Evolutionary conservation across 2,797 vertebrate genomes (phyloP), one percentile per base, ranked within the genome.

Genomic region (Vespertilio murinus): DNA sequence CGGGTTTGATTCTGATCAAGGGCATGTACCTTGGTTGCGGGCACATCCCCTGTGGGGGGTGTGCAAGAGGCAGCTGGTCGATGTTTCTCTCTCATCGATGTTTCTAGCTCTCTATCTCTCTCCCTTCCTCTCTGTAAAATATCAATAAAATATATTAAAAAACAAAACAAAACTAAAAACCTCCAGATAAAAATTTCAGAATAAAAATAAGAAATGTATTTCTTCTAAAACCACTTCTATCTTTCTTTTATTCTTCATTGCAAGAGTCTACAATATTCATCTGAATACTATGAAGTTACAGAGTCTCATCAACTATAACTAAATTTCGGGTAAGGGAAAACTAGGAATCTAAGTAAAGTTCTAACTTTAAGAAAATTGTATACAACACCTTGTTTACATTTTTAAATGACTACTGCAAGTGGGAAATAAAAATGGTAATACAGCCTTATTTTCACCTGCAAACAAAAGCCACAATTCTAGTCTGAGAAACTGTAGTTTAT

Each of bases 131-230:
- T n/a, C n/a, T n/a, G n/a, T n/a, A n/a, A n/a, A n/a, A n/a, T n/a
- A n/a, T n/a, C n/a, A n/a, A n/a, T n/a, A n/a, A n/a, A n/a, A n/a
- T n/a, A n/a, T n/a, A n/a, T n/a, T n/a, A n/a, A n/a, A n/a, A n/a
- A n/a, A n/a, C n/a, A n/a, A n/a, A n/a, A n/a, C n/a, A n/a, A 47
- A 54, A 0, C 22, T 10, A 33, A 67, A 54, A 65, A 0, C 40
- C 16, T 78, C 83, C 84, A 75, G 20, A 83, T 90, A 59, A 93
- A 84, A 87, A 77, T 83, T 67, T 89, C n/a, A 88, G 40, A 88
- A 82, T 71, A 69, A 56, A 94, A 88, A 78, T 42, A 74, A 61
- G 56, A 77, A 93, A 93, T 65, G 75, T 77, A 28, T 64, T 81
- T 80, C 18, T 42, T 18, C 13, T 69, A 71, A 88, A 88, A 75